Evolutionary conservation across 2,888 invertebrate genomes (phyloP).

Genomic region (Timema podura): DNA sequence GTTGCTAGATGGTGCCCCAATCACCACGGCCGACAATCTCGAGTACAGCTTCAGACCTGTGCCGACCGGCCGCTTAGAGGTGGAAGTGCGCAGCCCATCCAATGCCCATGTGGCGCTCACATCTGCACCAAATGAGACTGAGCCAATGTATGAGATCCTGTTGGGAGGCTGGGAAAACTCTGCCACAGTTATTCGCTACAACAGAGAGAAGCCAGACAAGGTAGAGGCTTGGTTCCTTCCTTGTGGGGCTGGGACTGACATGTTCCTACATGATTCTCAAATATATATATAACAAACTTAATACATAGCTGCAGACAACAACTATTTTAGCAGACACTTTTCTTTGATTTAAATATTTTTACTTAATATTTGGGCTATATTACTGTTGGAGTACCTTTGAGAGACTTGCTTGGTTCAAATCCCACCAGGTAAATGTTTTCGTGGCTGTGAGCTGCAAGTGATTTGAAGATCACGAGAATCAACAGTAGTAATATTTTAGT

Average conservation of each 20-base stretch:
- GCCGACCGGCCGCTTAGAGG: slow-evolving; percentile 51
- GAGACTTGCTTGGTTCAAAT: too few relatives aligned
- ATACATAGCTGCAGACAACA: not conserved
- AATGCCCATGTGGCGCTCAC: slow-evolving; percentile 63
- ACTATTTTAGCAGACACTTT: too few relatives aligned
- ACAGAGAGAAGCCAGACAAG: slow-evolving; percentile 60
- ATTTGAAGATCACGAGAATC: too few relatives aligned
- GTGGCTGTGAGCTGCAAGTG: too few relatives aligned
- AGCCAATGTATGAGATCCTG: slow-evolving; percentile 63
- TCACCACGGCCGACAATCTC: slow-evolving; percentile 53
- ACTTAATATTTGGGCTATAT: too few relatives aligned
- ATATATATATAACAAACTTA: slow-evolving; percentile 34
- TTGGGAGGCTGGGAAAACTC: slow-evolving; percentile 66
- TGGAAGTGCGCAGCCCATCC: slow-evolving; percentile 58
- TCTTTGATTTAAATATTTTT: too few relatives aligned
- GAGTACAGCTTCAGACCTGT: slow-evolving; percentile 57
- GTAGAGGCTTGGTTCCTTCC: slow-evolving; percentile 42
- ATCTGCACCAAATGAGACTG: slow-evolving; percentile 51
- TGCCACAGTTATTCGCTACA: slow-evolving; percentile 60
- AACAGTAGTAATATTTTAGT: too few relatives aligned
- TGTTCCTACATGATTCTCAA: slow-evolving; percentile 13
- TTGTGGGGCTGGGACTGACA: slow-evolving; percentile 30
- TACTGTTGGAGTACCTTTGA: too few relatives aligned
- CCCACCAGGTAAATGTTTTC: too few relatives aligned
- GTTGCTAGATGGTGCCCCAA: slow-evolving; percentile 49